Evolutionary conservation across 2,113 vertebrate species (phyloP).

Genomic region (Megaleporinus macrocephalus): DNA sequence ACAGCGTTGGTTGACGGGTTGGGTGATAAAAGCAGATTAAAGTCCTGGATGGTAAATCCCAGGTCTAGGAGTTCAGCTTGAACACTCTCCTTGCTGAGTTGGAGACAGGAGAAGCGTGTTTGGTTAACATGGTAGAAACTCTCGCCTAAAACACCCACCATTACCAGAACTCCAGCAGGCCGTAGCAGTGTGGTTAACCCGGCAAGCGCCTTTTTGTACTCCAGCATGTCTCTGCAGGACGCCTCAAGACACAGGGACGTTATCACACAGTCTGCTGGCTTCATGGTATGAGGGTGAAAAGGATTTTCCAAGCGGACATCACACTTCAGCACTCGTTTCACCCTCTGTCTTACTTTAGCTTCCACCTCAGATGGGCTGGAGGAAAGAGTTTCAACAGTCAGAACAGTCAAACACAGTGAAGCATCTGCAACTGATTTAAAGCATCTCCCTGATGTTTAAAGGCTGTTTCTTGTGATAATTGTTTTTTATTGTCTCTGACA

Average conservation of each 20-base stretch:
- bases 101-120: conserved; percentile 68
- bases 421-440: too few species aligned
- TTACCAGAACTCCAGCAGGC: conserved; percentile 68
- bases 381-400: background rate
- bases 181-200: conserved; percentile 65
- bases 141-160: conserved; percentile 55
- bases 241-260: conserved; percentile 71
- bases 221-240: conserved; percentile 65
- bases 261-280: conserved; percentile 64
- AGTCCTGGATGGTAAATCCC: conserved; percentile 51
- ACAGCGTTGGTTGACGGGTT: background rate
- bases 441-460: too few species aligned
- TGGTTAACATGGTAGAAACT: conserved; percentile 66
- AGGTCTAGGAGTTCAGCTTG: conserved; percentile 52
- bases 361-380: conserved; percentile 63
- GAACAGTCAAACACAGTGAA: background rate
- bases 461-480: too few species aligned
- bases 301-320: conserved; percentile 72
- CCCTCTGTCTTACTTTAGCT: conserved; percentile 58
- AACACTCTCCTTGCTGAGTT: conserved; percentile 39
- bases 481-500: too few species aligned
- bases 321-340: conserved; percentile 58
- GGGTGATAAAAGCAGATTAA: conserved; percentile 40
- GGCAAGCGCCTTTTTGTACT: conserved; percentile 52
- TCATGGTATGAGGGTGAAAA: conserved; percentile 10